These are phyloP conservation scores for Sylvicola cinctus DNA, from an alignment of 2,888 invertebrate species.

Conservation along the genomic window DNA sequence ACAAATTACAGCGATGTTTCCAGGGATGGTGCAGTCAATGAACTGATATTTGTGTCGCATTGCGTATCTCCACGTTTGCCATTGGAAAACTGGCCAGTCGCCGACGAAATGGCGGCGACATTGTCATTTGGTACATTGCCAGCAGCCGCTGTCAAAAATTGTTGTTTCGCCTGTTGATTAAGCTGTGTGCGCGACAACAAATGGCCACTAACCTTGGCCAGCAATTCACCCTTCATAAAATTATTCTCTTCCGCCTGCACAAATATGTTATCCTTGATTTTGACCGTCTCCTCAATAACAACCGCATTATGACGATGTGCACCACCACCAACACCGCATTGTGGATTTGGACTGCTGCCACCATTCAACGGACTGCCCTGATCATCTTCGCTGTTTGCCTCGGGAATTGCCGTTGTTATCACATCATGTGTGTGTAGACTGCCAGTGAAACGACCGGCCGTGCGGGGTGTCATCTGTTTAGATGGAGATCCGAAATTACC, in stretches of 20 bases:
- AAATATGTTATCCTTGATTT: constrained; percentile 23
- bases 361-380: constrained; percentile 13
- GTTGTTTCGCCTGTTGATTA: not conserved
- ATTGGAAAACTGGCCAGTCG: too few relatives aligned
- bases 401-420: constrained; percentile 67
- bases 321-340: not conserved
- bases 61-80: too few relatives aligned
- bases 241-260: constrained; percentile 25
- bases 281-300: constrained; percentile 14
- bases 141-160: not conserved
- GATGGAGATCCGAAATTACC: constrained; percentile 27
- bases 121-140: too few relatives aligned
- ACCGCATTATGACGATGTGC: constrained; percentile 6
- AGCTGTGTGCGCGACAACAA: not conserved
- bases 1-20: too few relatives aligned
- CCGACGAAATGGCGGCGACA: too few relatives aligned
- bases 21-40: too few relatives aligned
- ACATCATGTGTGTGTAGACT: constrained; percentile 55
- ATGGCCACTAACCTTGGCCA: not conserved
- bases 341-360: constrained; percentile 1
- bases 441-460: constrained; percentile 35
- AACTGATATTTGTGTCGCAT: too few relatives aligned
- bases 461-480: constrained; percentile 46
- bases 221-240: constrained; percentile 23
- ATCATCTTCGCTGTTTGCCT: constrained; percentile 61